Evolutionary conservation across 2,888 invertebrate genomes (phyloP).

Genomic region (Pheosia tremula): DNA sequence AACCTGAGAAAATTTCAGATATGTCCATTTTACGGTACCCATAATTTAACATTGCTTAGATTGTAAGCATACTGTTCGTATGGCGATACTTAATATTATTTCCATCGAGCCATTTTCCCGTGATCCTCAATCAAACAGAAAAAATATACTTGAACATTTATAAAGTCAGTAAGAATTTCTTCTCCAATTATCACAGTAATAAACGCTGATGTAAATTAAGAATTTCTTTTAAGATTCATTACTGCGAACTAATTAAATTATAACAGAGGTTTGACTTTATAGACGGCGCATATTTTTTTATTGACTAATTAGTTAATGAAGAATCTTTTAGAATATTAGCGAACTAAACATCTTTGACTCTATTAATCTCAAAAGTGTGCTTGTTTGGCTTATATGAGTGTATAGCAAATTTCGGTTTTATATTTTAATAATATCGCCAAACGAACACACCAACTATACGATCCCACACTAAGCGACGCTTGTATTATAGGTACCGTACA

Average conservation of each 20-base stretch:
- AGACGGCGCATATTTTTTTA: constrained; percentile 12
- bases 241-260: constrained; percentile 33
- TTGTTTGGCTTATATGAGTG: no score
- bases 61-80: no score
- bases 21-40: no score
- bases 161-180: neutral
- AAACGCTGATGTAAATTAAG: constrained; percentile 22
- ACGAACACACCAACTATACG: no score
- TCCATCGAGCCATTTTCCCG: neutral
- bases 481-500: no score
- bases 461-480: no score
- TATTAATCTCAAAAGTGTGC: no score
- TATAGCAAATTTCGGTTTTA: no score
- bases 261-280: constrained; percentile 22
- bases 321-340: neutral
- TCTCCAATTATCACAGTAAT: neutral
- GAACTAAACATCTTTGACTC: neutral
- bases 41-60: no score
- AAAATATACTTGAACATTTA: neutral
- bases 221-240: constrained; percentile 16
- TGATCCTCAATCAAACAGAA: neutral
- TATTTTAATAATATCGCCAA: no score
- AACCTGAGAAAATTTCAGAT: no score
- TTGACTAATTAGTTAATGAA: neutral
- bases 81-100: no score